Conservation (phyloP, 1,140 invertebrate genomes). For the Mylabris phalerata region DNA sequence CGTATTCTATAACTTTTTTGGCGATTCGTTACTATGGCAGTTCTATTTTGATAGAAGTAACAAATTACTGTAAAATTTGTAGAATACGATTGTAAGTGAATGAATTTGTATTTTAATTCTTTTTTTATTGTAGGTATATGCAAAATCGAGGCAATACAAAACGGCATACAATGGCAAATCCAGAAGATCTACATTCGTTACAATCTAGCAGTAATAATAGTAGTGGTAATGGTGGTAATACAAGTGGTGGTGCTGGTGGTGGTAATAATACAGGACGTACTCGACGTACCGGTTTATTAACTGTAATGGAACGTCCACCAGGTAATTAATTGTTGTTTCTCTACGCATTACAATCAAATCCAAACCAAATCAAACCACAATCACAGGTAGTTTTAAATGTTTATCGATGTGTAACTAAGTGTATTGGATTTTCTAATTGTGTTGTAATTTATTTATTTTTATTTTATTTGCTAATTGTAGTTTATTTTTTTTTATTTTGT, state of each 20-base stretch:
- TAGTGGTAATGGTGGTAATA: conserved; percentile 1
- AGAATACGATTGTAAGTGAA: background rate
- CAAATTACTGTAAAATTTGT: background rate
- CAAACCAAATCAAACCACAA: background rate
- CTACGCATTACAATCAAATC: conserved; percentile 1
- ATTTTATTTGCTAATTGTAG: conserved; percentile 22
- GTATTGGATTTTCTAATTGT: conserved; percentile 8
- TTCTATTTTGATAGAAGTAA: background rate
- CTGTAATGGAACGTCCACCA: conserved; percentile 79
- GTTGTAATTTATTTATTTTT: conserved; percentile 24
- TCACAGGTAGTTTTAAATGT: background rate
- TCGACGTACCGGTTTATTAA: conserved; percentile 68
- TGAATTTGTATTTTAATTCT: background rate
- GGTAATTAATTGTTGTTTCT: conserved; percentile 50
- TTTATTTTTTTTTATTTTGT: conserved; percentile 31
- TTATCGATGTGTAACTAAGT: too few relatives aligned
- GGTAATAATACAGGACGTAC: conserved; percentile 45
- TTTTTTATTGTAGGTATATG: conserved; percentile 56
- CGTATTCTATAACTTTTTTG: too few relatives aligned
- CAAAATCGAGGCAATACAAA: conserved; percentile 60
- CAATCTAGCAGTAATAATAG: conserved; percentile 42
- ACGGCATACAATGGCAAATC: conserved; percentile 58
- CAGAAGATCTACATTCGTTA: conserved; percentile 56
- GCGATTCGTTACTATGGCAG: too few relatives aligned
- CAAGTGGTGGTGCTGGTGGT: conserved; percentile 28